Evolutionary conservation across 2,113 vertebrate species (phyloP), one percentile per base, ranked within the genome.

Genomic region (Brachionichthys hirsutus): DNA sequence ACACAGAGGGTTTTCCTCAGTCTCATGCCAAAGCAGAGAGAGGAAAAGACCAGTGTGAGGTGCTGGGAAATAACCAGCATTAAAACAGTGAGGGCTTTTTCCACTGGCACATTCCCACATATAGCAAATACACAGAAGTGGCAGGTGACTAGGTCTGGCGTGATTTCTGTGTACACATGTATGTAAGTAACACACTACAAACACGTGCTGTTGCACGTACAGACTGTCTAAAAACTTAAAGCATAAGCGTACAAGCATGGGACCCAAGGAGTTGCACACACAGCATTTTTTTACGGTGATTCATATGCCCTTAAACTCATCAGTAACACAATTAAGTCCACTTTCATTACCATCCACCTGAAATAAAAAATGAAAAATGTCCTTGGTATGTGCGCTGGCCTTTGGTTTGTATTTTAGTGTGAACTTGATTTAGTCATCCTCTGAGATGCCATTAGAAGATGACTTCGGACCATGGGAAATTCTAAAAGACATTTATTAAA

Each of bases 11-110:
- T 88, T 89, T 87, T 90, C 82, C 86, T 87, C 84, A 75, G 41
- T 69, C 66, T 63, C 2, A 2, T 70, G 85, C 86, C 88, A 88
- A 71, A 82, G 63, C 36, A 63, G 50, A 67, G 70, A 77, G 57
- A 83, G 85, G 78, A 85, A 88, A 87, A 86, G 75, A 81, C 80
- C 83, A 42, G 78, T 78, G 77, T 70, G 75, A 84, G 77, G 67
- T 83, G 86, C 81, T 88, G 86, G 84, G 88, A 85, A 87, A 88
- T 82, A 85, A 84, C 79, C 80, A 81, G 78, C 75, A 72, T 78
- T 78, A 84, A 83, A 84, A 82, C 54, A 71, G 71, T 36, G 69
- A 84, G 77, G 67, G 67, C 66, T 87, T 85, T 87, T 88, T 89
- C 88, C 86, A 87, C 74, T 87, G 84, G 86, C 77, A 54, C 42